Conservation (phyloP, 2,797 vertebrate species). For the Hippoglossus hippoglossus region DNA sequence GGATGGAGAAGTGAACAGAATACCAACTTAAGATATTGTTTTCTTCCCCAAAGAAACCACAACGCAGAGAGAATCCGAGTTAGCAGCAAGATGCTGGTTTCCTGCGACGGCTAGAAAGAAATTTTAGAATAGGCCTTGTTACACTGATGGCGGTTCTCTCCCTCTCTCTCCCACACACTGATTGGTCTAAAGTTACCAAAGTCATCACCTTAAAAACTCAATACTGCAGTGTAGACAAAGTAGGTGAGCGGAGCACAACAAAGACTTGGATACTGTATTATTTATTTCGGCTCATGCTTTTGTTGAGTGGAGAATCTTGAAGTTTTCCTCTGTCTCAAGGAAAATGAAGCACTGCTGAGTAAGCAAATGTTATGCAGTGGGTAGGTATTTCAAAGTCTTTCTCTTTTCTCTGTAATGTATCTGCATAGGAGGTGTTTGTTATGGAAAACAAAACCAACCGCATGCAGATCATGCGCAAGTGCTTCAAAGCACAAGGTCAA, state of each 20-base stretch:
- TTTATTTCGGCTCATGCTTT: conserved; percentile 80
- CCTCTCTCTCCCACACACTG: conserved; percentile 30
- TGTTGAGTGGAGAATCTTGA: conserved; percentile 73
- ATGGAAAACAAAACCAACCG: conserved; percentile 77
- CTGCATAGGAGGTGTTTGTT: conserved; percentile 75
- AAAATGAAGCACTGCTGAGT: conserved; percentile 81
- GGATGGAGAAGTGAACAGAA: conserved; percentile 35
- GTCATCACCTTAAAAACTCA: conserved; percentile 78
- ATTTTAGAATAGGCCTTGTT: conserved; percentile 54
- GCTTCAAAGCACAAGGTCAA: conserved; percentile 81
- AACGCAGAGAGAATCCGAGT: conserved; percentile 38
- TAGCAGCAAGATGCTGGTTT: conserved; percentile 36
- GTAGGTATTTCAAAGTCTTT: conserved; percentile 78
- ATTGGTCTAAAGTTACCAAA: conserved; percentile 81
- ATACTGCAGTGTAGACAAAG: conserved; percentile 81
- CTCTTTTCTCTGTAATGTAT: conserved; percentile 74
- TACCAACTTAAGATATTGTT: conserved; percentile 15
- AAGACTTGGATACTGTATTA: conserved; percentile 81
- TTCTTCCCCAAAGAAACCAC: conserved; percentile 35
- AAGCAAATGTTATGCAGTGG: conserved; percentile 80
- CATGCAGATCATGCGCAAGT: conserved; percentile 75
- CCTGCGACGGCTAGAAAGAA: conserved; percentile 46
- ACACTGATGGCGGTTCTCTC: conserved; percentile 46
- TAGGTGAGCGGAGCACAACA: conserved; percentile 75
- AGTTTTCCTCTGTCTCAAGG: conserved; percentile 74